Evolutionary conservation across 53 echinoderm and acorn worm species (phyloP).

Genomic region (Antedon mediterranea): DNA sequence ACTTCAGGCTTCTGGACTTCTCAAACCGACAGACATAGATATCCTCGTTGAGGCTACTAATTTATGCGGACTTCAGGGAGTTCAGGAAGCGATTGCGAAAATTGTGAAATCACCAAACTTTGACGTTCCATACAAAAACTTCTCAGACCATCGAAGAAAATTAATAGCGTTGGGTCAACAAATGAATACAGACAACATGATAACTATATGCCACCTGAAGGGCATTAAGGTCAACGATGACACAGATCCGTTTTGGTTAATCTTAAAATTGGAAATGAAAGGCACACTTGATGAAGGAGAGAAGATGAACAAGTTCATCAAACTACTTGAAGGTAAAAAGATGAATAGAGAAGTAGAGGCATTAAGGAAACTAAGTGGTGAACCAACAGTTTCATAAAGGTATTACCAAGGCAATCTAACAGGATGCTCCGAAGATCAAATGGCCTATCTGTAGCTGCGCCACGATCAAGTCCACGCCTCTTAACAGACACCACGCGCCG

Average conservation of each 20-base stretch:
- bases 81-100: neutral
- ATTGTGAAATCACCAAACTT: neutral
- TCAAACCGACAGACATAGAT: neutral
- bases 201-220: neutral
- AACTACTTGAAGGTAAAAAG: neutral
- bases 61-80: neutral
- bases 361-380: neutral
- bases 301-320: neutral
- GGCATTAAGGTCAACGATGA: neutral
- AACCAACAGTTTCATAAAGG: no score
- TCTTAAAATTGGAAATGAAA: neutral
- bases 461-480: no score
- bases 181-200: neutral
- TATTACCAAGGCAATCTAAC: no score
- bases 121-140: neutral
- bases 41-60: neutral
- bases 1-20: neutral
- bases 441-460: no score
- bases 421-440: no score
- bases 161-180: neutral
- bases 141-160: neutral
- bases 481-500: no score
- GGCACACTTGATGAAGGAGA: neutral
- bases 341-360: neutral
- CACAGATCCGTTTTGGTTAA: neutral